Evolutionary conservation across 2,113 vertebrate genomes (phyloP), one percentile per base, ranked within the genome.

Genomic region (Archilochus colubris): DNA sequence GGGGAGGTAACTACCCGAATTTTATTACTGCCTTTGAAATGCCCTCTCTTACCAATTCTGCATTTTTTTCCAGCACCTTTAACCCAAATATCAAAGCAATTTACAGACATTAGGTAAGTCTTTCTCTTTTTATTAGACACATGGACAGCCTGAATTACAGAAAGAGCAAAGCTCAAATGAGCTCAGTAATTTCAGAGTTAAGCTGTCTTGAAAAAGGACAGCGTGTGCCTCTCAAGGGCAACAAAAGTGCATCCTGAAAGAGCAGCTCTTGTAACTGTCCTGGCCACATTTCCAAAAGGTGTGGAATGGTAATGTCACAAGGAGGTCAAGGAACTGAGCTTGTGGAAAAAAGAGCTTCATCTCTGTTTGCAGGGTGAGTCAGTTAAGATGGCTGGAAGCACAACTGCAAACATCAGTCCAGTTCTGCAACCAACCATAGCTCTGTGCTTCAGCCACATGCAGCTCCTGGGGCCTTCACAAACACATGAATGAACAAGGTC

Each of bases 1-100:
- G 40, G 6, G 9, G 63, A 89, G 23, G 25, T 38, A 63, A 53
- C 23, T 53, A 25, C 69, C 44, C 5, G 2, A 17, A 17, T 88
- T 73, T 44, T 81, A 30, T 19, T 55, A 74, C 25, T 80, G 84
- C 15, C 89, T 96, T 96, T 92, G 81, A 95, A 92, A 97, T 86
- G 64, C 48, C 64, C 53, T 95, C 67, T 85, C 38, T 66, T 85
- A 44, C 19, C 36, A 95, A 88, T 88, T 33, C 64, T 78, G 61
- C 48, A 31, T 94, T 91, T 88, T 83, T 73, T 82, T 8, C 55
- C 64, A 57, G 53, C 57, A 92, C 76, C 80, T 95, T 93, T 92
- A 84, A 84, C 86, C 69, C 57, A 93, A 95, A 64, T 81, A 96
- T 88, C 83, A 93, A 90, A 92, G 76, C 73, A 88, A 96, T 86